Base-by-base conservation (phyloP, 1,140 invertebrate genomes). In the Drosophila rufa region DNA sequence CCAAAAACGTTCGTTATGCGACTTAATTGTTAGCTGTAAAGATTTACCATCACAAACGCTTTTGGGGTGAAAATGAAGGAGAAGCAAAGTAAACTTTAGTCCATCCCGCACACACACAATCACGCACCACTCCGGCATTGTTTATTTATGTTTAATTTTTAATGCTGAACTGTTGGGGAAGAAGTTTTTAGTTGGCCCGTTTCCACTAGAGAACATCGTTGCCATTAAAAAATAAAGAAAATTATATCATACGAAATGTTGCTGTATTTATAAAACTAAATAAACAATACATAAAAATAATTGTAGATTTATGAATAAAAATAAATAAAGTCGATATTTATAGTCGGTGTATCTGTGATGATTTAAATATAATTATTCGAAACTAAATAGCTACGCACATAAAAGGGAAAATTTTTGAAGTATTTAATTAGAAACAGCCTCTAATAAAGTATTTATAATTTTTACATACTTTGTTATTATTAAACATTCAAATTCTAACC, bases 11-110 rank as follows among this genome's bases (percentile, higher is more conserved):
- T 89, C 66, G 84, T 84, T 90, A 89, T 90, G 80, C 85, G 85
- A 90, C 84, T 89, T 89, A 89, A 89, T 89, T 89, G 84, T 89
- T 90, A 69, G 84, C 85, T 89, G 85, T 84, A 75, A 90, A 89
- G 85, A 90, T 83, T 87, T 87, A 89, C 81, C 67, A 87, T 51
- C 69, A 67, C 62, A 73, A 61, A 53, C 12, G 67, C 0, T 59
- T 46, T 33, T 25, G 58, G 14, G 14, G 19, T 30, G 15, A 47
- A 66, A 66, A 48, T 33, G 4, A 11, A 9, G 27, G 42, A 75
- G 60, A 38, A 25, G n/a, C 27, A 30, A 36, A 36, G 33, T 7
- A 12, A 2, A 43, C 33, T 36, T 9, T 33, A 19, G 48, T 45
- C 33, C 27, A 46, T 30, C 17, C 42, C 8, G 17, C 27, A 33